Base-by-base conservation (phyloP, 2,888 invertebrate genomes). In the Eupsilia transversa region DNA sequence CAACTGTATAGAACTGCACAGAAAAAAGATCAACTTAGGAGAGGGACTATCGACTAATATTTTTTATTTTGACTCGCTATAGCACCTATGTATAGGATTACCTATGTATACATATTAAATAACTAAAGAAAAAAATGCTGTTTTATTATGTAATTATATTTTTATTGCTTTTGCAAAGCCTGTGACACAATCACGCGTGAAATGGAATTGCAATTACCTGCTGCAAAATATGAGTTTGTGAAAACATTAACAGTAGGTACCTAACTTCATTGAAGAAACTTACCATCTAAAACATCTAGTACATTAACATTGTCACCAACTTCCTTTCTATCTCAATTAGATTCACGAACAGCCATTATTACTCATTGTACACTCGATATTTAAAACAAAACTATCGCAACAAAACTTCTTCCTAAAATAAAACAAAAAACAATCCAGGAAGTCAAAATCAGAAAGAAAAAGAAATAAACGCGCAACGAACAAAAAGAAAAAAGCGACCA, bases 401-500 rank as follows among this genome's bases (percentile, higher is more conserved):
- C 30, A n/a, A 17, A 70, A n/a, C 17, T 1, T 12, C 33, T n/a
- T 33, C 1, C 17, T 33, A 60, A 54, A 46, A 14, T 46, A 77
- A 72, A 60, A 63, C 61, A 9, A 54, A 70, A 61, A 17, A 6
- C 35, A 0, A 59, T 33, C 38, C 57, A 72, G 82, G 72, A 79
- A 83, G 33, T 65, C 9, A 27, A 66, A 82, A 66, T 54, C 23
- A 71, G 60, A 65, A 65, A n/a, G 23, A 38, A 33, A 72, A 76
- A 75, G 38, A 67, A 84, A 74, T 35, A 59, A 72, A 61, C 41
- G 33, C 5, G 27, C 35, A 35, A 71, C 38, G 12, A 67, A 64
- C 33, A 61, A 77, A 71, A 72, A 46, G 1, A 57, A 72, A 70
- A 46, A 72, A 65, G 10, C 2, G 2, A 43, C 57, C 30, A 35